Evolutionary conservation across 2,888 invertebrate genomes (phyloP).

Genomic region (Anarsia innoxiella): DNA sequence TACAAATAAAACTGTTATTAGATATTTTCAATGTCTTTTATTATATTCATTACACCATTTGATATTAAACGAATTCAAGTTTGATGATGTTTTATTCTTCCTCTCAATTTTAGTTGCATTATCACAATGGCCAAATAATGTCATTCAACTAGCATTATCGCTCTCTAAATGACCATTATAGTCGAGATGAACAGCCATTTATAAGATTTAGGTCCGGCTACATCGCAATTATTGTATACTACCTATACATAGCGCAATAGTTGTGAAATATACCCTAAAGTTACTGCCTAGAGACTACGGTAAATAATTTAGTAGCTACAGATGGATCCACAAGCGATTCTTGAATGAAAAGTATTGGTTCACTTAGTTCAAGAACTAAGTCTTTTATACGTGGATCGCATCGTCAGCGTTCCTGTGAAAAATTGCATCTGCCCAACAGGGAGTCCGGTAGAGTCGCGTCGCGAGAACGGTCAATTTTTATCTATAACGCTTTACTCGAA

Average conservation of each 20-base stretch:
- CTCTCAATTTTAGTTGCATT: neutral
- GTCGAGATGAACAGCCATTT: slow-evolving; percentile 4
- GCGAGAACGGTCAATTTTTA: slow-evolving; percentile 52
- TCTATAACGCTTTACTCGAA: slow-evolving; percentile 48
- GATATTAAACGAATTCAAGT: too few relatives aligned
- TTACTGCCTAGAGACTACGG: too few relatives aligned
- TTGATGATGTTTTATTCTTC: too few relatives aligned
- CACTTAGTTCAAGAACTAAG: slow-evolving; percentile 13
- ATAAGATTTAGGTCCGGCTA: neutral
- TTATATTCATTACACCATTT: too few relatives aligned
- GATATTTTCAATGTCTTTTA: too few relatives aligned
- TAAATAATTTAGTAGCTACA: neutral
- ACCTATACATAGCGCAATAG: too few relatives aligned
- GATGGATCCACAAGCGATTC: neutral
- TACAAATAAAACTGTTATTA: too few relatives aligned
- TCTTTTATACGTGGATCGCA: slow-evolving; percentile 5
- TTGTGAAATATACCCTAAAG: too few relatives aligned
- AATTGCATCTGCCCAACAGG: slow-evolving; percentile 24
- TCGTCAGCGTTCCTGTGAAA: slow-evolving; percentile 24
- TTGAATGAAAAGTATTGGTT: neutral
- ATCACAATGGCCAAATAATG: neutral
- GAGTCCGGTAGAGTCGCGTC: slow-evolving; percentile 10
- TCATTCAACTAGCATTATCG: neutral
- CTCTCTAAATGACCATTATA: slow-evolving; percentile 1
- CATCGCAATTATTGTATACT: too few relatives aligned